Base-by-base conservation (phyloP, 2,888 invertebrate genomes). In the Eupithecia exiguata region DNA sequence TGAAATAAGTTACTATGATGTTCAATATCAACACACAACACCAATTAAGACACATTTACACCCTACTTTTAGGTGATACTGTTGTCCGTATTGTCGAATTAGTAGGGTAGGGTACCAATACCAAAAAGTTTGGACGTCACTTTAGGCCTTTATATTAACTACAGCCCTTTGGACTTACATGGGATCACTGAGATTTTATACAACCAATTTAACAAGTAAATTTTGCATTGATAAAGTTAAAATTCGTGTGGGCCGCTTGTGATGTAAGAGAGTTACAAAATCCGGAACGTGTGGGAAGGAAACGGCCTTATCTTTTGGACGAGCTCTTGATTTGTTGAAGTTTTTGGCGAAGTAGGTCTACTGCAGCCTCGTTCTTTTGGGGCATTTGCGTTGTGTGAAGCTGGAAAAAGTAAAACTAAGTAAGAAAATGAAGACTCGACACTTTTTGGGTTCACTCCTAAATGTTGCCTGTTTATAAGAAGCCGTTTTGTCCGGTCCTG, bases 311-410 rank as follows among this genome's bases (percentile, higher is more conserved):
- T 94, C 94, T 95, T 80, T 94, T 94, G 61, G 94, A 92, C 49
- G 94, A 93, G 84, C 94, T 95, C 82, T 94, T 95, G 82, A 95
- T 94, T 84, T 95, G 94, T 85, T 95, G 94, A 25, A 95, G 86
- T 79, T 94, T 95, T 71, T 94, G 92, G 25, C 94, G 91, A n/a
- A 95, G 84, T 2, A 92, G 91, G 81, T 94, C 94, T 18, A 95
- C 92, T 1, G 90, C 94, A 0, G 94, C 94, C 78, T 94, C 94
- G 84, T 92, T 92, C 81, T 90, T 91, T 70, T 92, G 92, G 3
- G 93, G 88, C 35, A 89, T 81, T 10, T 91, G 92, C 16, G 92
- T 84, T 43, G 93, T 89, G 81, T 94, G 93, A 14, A 94, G 84
- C 95, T 95, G 89, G 85, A 78, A 73, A 25, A 66, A 21, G 35